phyloP scores from a whole-genome alignment of 1,140 invertebrate species.

The Cydia fagiglandana region DNA sequence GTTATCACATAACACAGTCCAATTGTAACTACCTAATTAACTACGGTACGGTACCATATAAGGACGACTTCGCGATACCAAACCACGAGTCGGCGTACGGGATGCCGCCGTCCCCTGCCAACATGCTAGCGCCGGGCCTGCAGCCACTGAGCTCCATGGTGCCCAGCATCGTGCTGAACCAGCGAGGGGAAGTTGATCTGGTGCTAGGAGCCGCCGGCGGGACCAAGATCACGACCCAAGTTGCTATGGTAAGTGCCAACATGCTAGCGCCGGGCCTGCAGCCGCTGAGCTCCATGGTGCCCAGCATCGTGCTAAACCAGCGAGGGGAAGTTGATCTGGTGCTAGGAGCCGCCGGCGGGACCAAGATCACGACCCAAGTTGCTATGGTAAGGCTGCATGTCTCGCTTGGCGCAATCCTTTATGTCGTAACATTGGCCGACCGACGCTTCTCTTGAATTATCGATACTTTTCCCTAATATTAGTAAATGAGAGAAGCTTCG shows the following conservation, averaged over 20 bases:
- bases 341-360: slow-evolving; percentile 93
- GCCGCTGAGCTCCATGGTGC: slow-evolving; percentile 95
- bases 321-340: slow-evolving; percentile 84
- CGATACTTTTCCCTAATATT: no score
- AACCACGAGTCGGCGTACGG: slow-evolving; percentile 88
- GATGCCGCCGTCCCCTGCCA: slow-evolving; percentile 88
- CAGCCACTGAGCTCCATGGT: slow-evolving; percentile 95
- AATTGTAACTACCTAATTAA: no score
- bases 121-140: slow-evolving; percentile 89
- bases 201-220: slow-evolving; percentile 94
- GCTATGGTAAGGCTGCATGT: slow-evolving; percentile 87
- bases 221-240: slow-evolving; percentile 91
- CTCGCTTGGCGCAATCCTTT: no score
- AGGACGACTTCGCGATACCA: slow-evolving; percentile 96
- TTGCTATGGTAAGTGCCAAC: slow-evolving; percentile 88
- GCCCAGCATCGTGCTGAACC: slow-evolving; percentile 88
- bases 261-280: slow-evolving; percentile 88
- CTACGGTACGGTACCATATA: no score
- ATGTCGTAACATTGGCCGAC: no score
- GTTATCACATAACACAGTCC: no score
- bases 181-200: slow-evolving; percentile 82
- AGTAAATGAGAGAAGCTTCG: no score
- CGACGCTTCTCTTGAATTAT: no score
- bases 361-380: slow-evolving; percentile 91
- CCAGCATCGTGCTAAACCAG: slow-evolving; percentile 86